Conservation (phyloP, 2,113 vertebrate species). For the Oceanodroma tethys region DNA sequence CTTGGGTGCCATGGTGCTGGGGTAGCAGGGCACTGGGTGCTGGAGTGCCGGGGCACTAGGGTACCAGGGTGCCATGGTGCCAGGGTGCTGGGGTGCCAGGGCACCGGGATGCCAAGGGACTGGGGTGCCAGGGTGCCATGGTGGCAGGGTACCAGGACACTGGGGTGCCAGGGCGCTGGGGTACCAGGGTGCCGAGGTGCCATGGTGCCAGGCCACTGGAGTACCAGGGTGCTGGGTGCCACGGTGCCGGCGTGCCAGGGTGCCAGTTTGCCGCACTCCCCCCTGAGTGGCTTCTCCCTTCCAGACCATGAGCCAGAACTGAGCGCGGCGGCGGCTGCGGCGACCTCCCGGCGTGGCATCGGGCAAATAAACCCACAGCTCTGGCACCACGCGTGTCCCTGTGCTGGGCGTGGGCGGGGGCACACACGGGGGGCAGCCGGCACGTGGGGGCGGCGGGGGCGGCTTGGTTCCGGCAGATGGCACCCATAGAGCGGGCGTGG, state of each 20-base stretch:
- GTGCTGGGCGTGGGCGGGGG: background rate
- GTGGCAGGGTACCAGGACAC: too few species aligned
- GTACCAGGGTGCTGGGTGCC: background rate
- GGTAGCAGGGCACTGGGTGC: background rate
- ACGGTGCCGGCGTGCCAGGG: too few species aligned
- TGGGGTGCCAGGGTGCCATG: too few species aligned
- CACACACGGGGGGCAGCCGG: fast-evolving
- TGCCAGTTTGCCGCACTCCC: too few species aligned
- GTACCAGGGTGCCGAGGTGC: too few species aligned
- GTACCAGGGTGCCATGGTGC: too few species aligned
- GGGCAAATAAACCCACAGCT: background rate
- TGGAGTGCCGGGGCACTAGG: background rate
- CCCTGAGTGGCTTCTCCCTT: background rate
- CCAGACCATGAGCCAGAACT: background rate
- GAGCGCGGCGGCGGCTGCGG: background rate
- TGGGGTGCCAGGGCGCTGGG: background rate
- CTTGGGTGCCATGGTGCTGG: fast-evolving
- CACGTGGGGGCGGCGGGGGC: too few species aligned
- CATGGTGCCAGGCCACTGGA: too few species aligned
- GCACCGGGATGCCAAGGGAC: fast-evolving
- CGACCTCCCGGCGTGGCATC: fast-evolving
- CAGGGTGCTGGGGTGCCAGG: too few species aligned
- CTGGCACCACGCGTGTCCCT: background rate
- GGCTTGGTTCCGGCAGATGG: fast-evolving
- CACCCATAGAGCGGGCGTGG: fast-evolving